Evolutionary conservation across 2,797 vertebrate genomes (phyloP).

Genomic region (Epinephelus coioides): DNA sequence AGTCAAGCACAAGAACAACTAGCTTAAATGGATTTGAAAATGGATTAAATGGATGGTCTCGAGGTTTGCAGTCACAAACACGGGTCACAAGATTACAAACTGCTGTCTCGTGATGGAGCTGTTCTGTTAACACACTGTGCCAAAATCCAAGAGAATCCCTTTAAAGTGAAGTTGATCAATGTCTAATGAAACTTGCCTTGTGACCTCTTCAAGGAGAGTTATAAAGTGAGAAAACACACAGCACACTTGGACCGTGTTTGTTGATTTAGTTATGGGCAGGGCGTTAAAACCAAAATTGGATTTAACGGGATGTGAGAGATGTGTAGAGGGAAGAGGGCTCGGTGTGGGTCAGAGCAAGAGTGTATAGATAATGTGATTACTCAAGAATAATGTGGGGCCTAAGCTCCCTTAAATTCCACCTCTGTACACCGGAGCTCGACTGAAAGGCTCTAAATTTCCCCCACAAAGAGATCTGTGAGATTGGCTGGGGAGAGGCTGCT

Average conservation of each 20-base stretch:
- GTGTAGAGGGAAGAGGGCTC: conserved; percentile 41
- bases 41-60: conserved; percentile 43
- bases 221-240: conserved; percentile 48
- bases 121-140: conserved; percentile 21
- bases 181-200: conserved; percentile 25
- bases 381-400: conserved; percentile 62
- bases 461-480: conserved; percentile 74
- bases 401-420: conserved; percentile 63
- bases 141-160: conserved; percentile 52
- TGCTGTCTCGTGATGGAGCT: conserved; percentile 46
- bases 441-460: conserved; percentile 69
- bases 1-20: conserved; percentile 51
- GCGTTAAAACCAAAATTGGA: conserved; percentile 68
- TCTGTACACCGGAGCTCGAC: conserved; percentile 54
- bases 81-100: conserved; percentile 64
- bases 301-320: conserved; percentile 68
- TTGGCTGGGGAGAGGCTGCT: conserved; percentile 66
- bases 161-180: conserved; percentile 41
- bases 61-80: conserved; percentile 48
- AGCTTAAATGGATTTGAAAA: conserved; percentile 40
- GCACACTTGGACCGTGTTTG: conserved; percentile 34
- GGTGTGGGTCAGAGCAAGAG: conserved; percentile 64
- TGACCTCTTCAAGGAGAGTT: conserved; percentile 60
- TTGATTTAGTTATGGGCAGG: conserved; percentile 65
- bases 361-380: conserved; percentile 77